Evolutionary conservation across 2,888 invertebrate species (phyloP).

Genomic region (Ennomos quercinarius): DNA sequence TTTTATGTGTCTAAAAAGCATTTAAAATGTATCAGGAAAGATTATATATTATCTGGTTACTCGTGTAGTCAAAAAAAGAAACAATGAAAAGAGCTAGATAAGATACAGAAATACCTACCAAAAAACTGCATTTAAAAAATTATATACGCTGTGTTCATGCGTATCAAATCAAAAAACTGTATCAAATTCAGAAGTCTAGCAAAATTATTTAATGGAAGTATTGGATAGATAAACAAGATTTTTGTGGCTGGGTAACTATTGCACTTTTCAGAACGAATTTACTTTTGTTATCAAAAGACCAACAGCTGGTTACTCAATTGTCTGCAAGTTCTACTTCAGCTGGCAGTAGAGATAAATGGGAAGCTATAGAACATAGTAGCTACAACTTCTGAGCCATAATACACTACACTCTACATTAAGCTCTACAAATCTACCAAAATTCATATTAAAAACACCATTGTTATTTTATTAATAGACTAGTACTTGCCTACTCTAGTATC

Average conservation of each 20-base stretch:
- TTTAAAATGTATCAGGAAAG: too few species aligned
- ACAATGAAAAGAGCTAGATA: slow-evolving; percentile 2
- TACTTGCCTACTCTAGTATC: too few species aligned
- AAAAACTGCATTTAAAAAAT: background rate
- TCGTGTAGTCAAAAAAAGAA: background rate
- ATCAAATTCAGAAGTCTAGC: slow-evolving; percentile 21
- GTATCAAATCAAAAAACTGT: slow-evolving; percentile 22
- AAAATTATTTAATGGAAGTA: slow-evolving; percentile 15
- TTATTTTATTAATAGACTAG: too few species aligned
- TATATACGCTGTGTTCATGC: slow-evolving; percentile 18
- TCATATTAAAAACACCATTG: too few species aligned
- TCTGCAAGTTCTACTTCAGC: too few species aligned
- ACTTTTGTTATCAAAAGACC: slow-evolving; percentile 6
- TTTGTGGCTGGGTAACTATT: background rate
- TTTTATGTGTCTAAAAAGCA: too few species aligned
- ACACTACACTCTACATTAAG: too few species aligned
- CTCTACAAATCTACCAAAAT: too few species aligned
- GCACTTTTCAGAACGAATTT: too few species aligned
- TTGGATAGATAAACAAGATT: slow-evolving; percentile 13
- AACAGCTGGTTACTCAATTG: slow-evolving; percentile 2
- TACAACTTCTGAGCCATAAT: too few species aligned
- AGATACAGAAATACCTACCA: background rate
- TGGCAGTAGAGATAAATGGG: background rate
- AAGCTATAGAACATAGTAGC: too few species aligned
- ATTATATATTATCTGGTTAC: too few species aligned